Percentiles rank a stretch among this genome's conserved stretches.
These are phyloP conservation scores for Chloroclysta siterata DNA, from an alignment of 2,888 invertebrate species.

Conservation along the genomic window DNA sequence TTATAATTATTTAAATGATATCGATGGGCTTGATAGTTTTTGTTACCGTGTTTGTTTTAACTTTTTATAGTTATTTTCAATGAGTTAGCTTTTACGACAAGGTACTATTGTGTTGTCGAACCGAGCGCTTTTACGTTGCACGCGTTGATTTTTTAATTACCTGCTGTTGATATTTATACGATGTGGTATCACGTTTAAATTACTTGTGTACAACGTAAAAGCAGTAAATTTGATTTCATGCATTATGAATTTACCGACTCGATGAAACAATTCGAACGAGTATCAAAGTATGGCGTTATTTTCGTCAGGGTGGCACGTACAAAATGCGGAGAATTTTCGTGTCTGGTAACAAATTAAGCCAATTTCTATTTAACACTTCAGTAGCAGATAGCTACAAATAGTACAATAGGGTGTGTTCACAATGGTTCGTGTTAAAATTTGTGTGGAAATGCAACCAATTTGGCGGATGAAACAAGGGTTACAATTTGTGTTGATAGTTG, in stretches of 20 bases:
- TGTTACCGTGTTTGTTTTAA: slow-evolving; percentile 28
- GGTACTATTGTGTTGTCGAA: slow-evolving; percentile 34
- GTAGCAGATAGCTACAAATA: slow-evolving; percentile 44
- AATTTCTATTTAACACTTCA: slow-evolving; percentile 44
- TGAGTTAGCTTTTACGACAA: slow-evolving; percentile 36
- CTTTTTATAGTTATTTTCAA: slow-evolving; percentile 25
- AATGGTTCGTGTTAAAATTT: slow-evolving; percentile 72
- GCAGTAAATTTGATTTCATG: slow-evolving; percentile 36
- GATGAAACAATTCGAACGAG: slow-evolving; percentile 31
- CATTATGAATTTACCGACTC: slow-evolving; percentile 32
- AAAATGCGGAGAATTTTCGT: slow-evolving; percentile 31
- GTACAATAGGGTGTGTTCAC: slow-evolving; percentile 60
- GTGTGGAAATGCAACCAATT: slow-evolving; percentile 80
- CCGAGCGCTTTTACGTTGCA: slow-evolving; percentile 31
- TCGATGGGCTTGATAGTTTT: slow-evolving; percentile 30
- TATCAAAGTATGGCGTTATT: slow-evolving; percentile 29
- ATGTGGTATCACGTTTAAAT: slow-evolving; percentile 37
- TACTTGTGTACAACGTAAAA: slow-evolving; percentile 35
- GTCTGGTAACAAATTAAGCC: slow-evolving; percentile 37
- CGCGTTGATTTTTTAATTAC: slow-evolving; percentile 44
- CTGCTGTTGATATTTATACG: slow-evolving; percentile 42
- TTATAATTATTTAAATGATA: slow-evolving; percentile 31
- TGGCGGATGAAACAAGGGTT: slow-evolving; percentile 75
- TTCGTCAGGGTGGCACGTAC: slow-evolving; percentile 28
- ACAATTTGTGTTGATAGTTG: slow-evolving; percentile 79